Evolutionary conservation across 2,888 invertebrate species (phyloP).

Genomic region (Eupithecia pulchellata): DNA sequence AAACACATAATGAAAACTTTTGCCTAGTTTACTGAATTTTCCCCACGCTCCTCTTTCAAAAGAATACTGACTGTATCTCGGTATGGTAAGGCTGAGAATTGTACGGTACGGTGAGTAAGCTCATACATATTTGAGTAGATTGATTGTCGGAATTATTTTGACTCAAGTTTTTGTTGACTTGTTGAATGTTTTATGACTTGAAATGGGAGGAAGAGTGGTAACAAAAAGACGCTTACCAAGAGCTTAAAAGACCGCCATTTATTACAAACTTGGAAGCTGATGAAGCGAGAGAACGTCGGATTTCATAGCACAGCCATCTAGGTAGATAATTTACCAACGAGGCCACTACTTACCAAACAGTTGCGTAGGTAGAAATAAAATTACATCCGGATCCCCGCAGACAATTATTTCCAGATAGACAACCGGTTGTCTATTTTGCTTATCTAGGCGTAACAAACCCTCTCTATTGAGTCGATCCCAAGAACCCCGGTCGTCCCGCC

Average conservation of each 20-base stretch:
- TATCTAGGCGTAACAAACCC: too few relatives aligned
- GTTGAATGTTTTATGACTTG: conserved; percentile 42
- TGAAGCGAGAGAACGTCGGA: neutral
- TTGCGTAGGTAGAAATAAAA: neutral
- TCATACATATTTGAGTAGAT: conserved; percentile 44
- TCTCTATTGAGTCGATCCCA: too few relatives aligned
- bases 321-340: neutral
- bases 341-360: neutral
- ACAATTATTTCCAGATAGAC: neutral
- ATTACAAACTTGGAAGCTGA: neutral
- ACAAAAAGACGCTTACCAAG: neutral
- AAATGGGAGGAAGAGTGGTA: conserved; percentile 22
- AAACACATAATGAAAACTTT: conserved; percentile 36
- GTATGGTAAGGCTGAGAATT: neutral
- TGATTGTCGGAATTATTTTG: conserved; percentile 44
- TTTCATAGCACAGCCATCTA: neutral
- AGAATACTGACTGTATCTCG: neutral
- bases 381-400: neutral
- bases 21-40: conserved; percentile 21
- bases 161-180: conserved; percentile 40
- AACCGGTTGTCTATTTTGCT: neutral
- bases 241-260: neutral
- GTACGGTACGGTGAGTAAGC: neutral
- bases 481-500: too few relatives aligned
- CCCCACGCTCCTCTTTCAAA: conserved; percentile 11